Conservation (phyloP, 2,113 vertebrate genomes). For the Dicrurus megarhynchus region DNA sequence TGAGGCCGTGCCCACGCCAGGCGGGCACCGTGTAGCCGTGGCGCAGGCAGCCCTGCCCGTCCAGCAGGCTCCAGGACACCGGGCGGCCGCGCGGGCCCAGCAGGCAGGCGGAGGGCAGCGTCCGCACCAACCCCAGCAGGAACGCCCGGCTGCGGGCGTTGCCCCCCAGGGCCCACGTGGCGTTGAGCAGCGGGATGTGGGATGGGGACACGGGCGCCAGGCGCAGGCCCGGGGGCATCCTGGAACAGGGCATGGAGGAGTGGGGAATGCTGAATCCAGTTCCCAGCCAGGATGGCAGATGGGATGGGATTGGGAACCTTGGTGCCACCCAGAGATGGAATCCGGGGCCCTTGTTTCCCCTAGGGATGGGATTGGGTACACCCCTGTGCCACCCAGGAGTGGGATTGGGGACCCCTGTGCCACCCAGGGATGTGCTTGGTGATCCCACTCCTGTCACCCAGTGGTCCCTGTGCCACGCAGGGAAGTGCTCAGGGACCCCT, state of each 20-base stretch:
- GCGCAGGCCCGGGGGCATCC: background rate
- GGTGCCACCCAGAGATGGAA: background rate
- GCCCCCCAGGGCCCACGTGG: background rate
- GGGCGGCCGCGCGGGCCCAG: background rate
- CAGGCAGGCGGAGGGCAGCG: background rate
- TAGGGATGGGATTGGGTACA: no score
- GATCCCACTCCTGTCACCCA: no score
- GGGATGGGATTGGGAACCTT: background rate
- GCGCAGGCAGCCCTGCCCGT: background rate
- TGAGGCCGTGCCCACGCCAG: background rate
- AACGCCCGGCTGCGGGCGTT: background rate
- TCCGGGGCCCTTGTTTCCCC: rapidly evolving
- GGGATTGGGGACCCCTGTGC: background rate
- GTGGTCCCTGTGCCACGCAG: background rate
- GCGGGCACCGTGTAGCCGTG: slow-evolving; percentile 3
- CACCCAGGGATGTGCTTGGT: background rate
- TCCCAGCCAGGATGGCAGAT: rapidly evolving
- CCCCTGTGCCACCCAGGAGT: no score
- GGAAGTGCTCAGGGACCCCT: no score
- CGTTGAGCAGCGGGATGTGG: background rate
- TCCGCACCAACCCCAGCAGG: background rate
- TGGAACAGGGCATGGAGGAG: rapidly evolving
- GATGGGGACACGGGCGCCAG: background rate
- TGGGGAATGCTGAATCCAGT: background rate
- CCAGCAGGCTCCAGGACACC: background rate